phyloP scores from a whole-genome alignment of 2,113 vertebrate species.

The Camelus bactrianus region DNA sequence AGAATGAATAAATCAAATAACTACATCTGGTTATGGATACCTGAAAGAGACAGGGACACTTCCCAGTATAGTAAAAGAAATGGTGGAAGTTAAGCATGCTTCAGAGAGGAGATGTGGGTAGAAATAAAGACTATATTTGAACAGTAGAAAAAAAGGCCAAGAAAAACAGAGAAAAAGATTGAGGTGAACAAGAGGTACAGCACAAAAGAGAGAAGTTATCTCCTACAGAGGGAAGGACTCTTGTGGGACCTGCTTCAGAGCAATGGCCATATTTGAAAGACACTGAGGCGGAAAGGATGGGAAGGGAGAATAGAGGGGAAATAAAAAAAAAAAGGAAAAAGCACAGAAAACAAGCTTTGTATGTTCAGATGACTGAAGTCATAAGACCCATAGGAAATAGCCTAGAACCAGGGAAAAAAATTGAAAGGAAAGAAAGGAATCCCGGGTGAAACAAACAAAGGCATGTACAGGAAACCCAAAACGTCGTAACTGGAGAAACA shows the following conservation, averaged over 20 bases:
- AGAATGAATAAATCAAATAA: not conserved
- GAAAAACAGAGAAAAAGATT: not conserved
- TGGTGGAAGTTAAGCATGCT: not conserved
- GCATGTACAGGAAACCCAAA: not conserved
- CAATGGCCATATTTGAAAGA: not conserved
- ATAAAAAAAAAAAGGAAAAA: not conserved
- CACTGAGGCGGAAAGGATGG: not conserved
- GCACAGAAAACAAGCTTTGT: not conserved
- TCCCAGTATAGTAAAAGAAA: not conserved
- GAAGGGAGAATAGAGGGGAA: not conserved
- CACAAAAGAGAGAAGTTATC: not conserved
- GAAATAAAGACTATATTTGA: not conserved
- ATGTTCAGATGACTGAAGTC: not conserved
- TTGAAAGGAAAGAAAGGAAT: not conserved
- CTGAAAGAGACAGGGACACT: not conserved
- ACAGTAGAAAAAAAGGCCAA: not conserved
- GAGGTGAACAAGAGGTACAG: not conserved
- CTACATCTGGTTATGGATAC: not conserved
- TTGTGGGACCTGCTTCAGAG: not conserved
- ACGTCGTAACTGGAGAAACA: not conserved
- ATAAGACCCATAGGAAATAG: not conserved
- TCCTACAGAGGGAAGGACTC: not conserved
- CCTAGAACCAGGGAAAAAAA: not conserved
- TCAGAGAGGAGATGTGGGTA: not conserved
- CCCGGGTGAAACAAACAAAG: not conserved